Percentiles rank a stretch among this genome's conserved stretches.
Evolutionary conservation across 2,888 invertebrate species (phyloP).

Genomic region (Amorpha juglandis): DNA sequence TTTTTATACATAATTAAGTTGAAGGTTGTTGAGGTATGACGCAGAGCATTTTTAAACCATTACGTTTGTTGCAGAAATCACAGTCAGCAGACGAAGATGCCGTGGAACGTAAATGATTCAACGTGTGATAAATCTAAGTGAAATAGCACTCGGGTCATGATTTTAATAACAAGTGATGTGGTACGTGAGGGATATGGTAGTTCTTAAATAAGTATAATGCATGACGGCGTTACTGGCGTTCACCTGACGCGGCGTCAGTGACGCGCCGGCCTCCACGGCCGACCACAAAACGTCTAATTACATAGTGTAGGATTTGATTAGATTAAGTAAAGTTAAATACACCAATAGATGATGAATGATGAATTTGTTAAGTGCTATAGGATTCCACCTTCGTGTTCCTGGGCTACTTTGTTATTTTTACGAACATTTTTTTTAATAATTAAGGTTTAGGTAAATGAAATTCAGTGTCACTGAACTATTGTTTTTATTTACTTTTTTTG

Average conservation of each 20-base stretch:
- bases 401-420: conserved; percentile 46
- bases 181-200: conserved; percentile 15
- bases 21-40: neutral
- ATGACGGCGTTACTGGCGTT: neutral
- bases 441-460: conserved; percentile 61
- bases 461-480: conserved; percentile 69
- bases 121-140: conserved; percentile 10
- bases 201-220: conserved; percentile 43
- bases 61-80: conserved; percentile 47
- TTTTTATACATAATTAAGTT: neutral
- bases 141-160: conserved; percentile 16
- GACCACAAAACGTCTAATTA: conserved; percentile 58
- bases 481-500: conserved; percentile 72
- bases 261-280: conserved; percentile 37
- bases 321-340: conserved; percentile 75
- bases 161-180: conserved; percentile 6
- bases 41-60: neutral
- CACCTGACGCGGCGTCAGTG: too few relatives aligned
- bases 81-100: conserved; percentile 40
- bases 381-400: conserved; percentile 73
- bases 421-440: conserved; percentile 53
- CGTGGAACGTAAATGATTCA: conserved; percentile 44
- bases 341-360: conserved; percentile 72
- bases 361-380: conserved; percentile 72
- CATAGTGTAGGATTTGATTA: conserved; percentile 79